Percentiles rank a stretch among this genome's conserved stretches.
Conservation (phyloP, 2,888 invertebrate species). For the Ceratothoa steindachneri region DNA sequence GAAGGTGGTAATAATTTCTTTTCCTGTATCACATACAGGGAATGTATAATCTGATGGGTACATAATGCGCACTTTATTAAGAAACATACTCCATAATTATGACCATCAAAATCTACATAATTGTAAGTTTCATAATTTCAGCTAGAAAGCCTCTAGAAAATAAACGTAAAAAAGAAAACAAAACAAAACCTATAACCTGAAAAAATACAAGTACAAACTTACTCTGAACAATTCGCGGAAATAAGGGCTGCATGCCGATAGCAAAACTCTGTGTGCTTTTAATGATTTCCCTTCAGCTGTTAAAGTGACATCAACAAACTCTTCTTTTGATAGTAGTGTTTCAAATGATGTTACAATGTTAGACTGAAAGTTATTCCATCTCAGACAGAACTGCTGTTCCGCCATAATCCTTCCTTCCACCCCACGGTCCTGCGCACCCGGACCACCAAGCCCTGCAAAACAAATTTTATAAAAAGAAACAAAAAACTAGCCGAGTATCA, state of each 20-base stretch:
- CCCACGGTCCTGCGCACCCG: slow-evolving; percentile 44
- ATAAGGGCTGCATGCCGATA: slow-evolving; percentile 85
- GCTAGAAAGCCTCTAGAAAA: no score
- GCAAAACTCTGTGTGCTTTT: slow-evolving; percentile 76
- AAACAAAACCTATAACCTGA: slow-evolving; percentile 75
- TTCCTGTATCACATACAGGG: no score
- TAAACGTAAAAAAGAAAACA: slow-evolving; percentile 51
- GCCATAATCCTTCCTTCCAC: slow-evolving; percentile 45
- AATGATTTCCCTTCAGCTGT: slow-evolving; percentile 79
- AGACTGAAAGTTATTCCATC: slow-evolving; percentile 48
- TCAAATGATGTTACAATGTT: slow-evolving; percentile 46
- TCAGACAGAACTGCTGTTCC: slow-evolving; percentile 48
- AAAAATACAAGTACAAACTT: no score
- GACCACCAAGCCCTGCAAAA: slow-evolving; percentile 43
- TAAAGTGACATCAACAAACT: slow-evolving; percentile 79
- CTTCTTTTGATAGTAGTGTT: slow-evolving; percentile 62
- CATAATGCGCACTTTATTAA: no score
- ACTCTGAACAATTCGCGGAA: slow-evolving; percentile 83
- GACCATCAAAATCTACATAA: no score
- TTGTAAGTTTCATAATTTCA: no score
- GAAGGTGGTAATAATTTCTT: no score
- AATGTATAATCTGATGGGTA: no score
- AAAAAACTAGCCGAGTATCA: no score
- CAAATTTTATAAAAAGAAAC: not conserved
- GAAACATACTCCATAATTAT: no score